Evolutionary conservation across 2,113 vertebrate genomes (phyloP), one percentile per base, ranked within the genome.

Genomic region (Carettochelys insculpta): DNA sequence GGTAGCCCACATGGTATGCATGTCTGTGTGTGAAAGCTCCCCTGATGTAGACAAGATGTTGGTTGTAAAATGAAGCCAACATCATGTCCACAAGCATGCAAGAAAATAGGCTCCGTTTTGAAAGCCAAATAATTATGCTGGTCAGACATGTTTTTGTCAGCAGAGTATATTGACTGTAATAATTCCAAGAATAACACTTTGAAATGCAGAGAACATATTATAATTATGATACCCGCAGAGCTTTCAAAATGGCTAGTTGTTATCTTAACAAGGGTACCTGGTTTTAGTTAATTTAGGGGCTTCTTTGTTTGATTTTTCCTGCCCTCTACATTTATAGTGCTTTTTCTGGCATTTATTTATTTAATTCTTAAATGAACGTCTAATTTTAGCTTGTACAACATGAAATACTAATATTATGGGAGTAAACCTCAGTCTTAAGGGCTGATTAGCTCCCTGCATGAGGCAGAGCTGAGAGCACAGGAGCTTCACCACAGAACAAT

Each of bases 11-110:
- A 97, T 98, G 97, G 97, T 98, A 97, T 98, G 97, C 90, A 89
- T 97, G 97, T 97, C 97, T 98, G 96, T 97, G 96, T 97, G 96
- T 97, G 97, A 98, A 98, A 56, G 93, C 96, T 97, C 95, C 93
- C 97, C 98, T 98, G 97, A 98, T 98, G 97, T 96, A 97, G 97
- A 98, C 98, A 98, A 98, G 97, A 98, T 98, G 98, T 98, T 96
- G 93, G 96, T 92, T 98, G 96, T 98, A 98, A 98, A 98, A 93
- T 95, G 96, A 98, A 98, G 96, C 96, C 97, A 97, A 98, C 97
- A 97, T 98, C 97, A 97, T 98, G 97, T 98, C 97, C 96, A 96
- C 97, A 98, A 98, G 97, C 98, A 97, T 98, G 97, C 97, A 97
- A 95, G 96, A 97, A 97, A 96, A 85, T 93, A 94, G 91, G 82